Conservation (phyloP, 1,140 invertebrate species). For the Anthonomus grandis region DNA sequence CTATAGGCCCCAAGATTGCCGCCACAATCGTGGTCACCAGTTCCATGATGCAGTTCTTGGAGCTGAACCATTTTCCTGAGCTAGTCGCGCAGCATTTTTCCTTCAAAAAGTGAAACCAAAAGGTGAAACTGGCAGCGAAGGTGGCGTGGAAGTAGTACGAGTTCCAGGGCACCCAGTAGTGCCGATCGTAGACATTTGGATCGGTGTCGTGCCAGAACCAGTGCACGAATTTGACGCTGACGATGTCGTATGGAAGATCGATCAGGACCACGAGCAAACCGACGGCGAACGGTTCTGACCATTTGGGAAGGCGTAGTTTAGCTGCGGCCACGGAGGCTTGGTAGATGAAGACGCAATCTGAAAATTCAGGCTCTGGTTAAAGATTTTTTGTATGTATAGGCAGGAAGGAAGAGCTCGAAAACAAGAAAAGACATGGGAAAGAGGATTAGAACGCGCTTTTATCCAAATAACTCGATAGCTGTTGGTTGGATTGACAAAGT, state of each 20-base stretch:
- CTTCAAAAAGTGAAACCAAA: slow-evolving; percentile 62
- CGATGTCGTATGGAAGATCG: slow-evolving; percentile 79
- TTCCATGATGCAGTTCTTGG: slow-evolving; percentile 52
- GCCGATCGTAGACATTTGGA: slow-evolving; percentile 73
- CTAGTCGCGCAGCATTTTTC: slow-evolving; percentile 53
- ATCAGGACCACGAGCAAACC: slow-evolving; percentile 70
- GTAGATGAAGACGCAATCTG: slow-evolving; percentile 76
- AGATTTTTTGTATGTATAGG: too few species aligned
- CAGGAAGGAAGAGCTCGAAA: too few species aligned
- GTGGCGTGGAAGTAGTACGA: slow-evolving; percentile 79
- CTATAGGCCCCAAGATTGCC: slow-evolving; percentile 63
- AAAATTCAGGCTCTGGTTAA: too few species aligned
- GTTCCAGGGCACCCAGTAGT: slow-evolving; percentile 76
- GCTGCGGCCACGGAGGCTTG: slow-evolving; percentile 64
- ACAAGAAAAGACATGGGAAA: too few species aligned
- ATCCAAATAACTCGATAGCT: too few species aligned
- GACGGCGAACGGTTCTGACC: slow-evolving; percentile 71
- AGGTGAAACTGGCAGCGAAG: slow-evolving; percentile 69
- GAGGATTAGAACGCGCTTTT: too few species aligned
- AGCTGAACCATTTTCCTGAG: slow-evolving; percentile 53
- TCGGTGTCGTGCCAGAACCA: slow-evolving; percentile 88
- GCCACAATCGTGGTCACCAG: slow-evolving; percentile 56
- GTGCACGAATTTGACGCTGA: slow-evolving; percentile 74
- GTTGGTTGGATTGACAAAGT: too few species aligned
- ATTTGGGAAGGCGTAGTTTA: slow-evolving; percentile 60